Conservation (phyloP, 2,888 invertebrate genomes). For the Sycophila texana region DNA sequence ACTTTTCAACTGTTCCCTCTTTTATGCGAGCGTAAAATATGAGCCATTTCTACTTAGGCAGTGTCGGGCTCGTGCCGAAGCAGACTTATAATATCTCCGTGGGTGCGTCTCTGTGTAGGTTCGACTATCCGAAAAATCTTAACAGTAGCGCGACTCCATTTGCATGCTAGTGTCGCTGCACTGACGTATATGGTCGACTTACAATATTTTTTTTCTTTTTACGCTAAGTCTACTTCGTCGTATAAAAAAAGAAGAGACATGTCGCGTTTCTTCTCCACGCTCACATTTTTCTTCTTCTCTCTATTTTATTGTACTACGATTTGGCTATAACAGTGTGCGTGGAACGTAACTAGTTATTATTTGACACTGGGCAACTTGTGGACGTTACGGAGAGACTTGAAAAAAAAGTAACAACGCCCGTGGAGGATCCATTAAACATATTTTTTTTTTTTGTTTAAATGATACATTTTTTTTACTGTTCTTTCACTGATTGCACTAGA, state of each 20-base stretch:
- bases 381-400: conserved; percentile 47
- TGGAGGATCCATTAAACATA: conserved; percentile 30
- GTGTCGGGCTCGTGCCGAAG: conserved; percentile 8
- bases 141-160: neutral
- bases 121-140: too few relatives aligned
- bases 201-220: conserved; percentile 41
- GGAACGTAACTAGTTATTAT: conserved; percentile 64
- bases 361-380: conserved; percentile 64
- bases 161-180: conserved; percentile 22
- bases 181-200: conserved; percentile 26
- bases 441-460: neutral
- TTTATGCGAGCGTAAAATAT: neutral
- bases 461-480: conserved; percentile 8
- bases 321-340: conserved; percentile 68
- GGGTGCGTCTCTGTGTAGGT: neutral
- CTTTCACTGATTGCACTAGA: conserved; percentile 17
- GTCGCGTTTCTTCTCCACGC: conserved; percentile 22
- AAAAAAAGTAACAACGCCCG: conserved; percentile 19
- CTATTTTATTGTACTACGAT: conserved; percentile 71
- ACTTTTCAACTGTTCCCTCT: conserved; percentile 19
- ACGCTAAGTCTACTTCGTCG: conserved; percentile 41
- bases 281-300: conserved; percentile 35
- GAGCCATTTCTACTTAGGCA: conserved; percentile 3
- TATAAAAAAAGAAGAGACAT: conserved; percentile 44
- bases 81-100: neutral